Conservation (phyloP, 1,140 invertebrate species). For the Ceratosolen solmsi region DNA sequence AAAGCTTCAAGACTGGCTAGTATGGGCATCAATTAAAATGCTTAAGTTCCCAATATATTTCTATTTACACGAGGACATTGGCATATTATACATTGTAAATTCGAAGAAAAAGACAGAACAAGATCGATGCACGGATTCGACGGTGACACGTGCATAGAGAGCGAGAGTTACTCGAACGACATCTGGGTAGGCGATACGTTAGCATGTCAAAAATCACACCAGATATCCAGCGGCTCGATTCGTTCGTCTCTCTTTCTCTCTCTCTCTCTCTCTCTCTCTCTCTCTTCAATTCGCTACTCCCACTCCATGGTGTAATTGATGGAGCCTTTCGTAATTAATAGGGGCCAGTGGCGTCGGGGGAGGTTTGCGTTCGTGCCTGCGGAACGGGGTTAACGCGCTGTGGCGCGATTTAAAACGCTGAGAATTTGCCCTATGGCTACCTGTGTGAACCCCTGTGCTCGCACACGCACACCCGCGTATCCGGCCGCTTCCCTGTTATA, state of each 20-base stretch:
- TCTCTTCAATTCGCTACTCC: background rate
- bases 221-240: background rate
- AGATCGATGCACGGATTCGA: background rate
- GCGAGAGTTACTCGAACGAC: conserved; percentile 53
- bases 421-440: conserved; percentile 27
- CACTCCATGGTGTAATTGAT: conserved; percentile 66
- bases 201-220: conserved; percentile 69
- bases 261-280: conserved; percentile 1
- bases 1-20: background rate
- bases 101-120: background rate
- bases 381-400: conserved; percentile 53
- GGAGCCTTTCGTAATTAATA: conserved; percentile 72
- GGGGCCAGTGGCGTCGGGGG: conserved; percentile 53
- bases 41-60: no score
- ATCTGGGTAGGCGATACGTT: conserved; percentile 71
- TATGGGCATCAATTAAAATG: no score
- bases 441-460: background rate
- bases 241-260: background rate
- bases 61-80: no score
- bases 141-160: background rate
- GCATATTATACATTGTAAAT: no score
- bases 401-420: conserved; percentile 68
- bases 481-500: background rate
- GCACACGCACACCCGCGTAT: conserved; percentile 49
- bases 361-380: conserved; percentile 11